Conservation (phyloP, 1,140 invertebrate genomes). For the Panagrolaimus sp. region DNA sequence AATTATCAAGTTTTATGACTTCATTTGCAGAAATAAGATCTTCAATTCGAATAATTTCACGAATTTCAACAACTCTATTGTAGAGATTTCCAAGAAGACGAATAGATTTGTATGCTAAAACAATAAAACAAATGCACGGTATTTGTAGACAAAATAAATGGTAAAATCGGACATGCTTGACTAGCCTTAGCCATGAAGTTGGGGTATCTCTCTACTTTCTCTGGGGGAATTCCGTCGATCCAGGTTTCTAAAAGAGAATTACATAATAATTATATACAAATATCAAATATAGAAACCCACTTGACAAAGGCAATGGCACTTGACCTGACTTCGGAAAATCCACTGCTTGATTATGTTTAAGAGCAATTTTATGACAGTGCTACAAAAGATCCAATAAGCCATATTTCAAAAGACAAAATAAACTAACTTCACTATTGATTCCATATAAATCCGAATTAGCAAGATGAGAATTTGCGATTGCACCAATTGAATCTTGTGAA, state of each 20-base stretch:
- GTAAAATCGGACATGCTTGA: too few relatives aligned
- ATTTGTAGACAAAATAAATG: too few relatives aligned
- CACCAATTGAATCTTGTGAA: constrained; percentile 52
- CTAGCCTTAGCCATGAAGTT: constrained; percentile 53
- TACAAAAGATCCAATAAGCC: neutral
- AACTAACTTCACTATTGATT: constrained; percentile 29
- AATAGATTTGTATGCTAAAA: constrained; percentile 45
- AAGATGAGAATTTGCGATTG: constrained; percentile 52
- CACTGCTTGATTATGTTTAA: constrained; percentile 42
- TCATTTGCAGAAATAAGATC: neutral
- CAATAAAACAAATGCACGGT: too few relatives aligned
- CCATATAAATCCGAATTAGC: constrained; percentile 49
- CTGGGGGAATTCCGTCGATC: constrained; percentile 21
- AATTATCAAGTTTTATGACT: neutral
- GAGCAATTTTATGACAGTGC: constrained; percentile 43
- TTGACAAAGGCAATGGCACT: too few relatives aligned
- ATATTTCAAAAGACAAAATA: neutral
- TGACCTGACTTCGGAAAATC: constrained; percentile 55
- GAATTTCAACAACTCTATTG: constrained; percentile 16
- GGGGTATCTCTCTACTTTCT: constrained; percentile 44
- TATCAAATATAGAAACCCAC: too few relatives aligned
- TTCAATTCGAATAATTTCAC: neutral
- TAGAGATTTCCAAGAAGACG: constrained; percentile 53
- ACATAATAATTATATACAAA: too few relatives aligned
- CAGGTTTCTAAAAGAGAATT: too few relatives aligned